Evolutionary conservation across 2,888 invertebrate genomes (phyloP).

Genomic region (Gymnosoma rotundatum): DNA sequence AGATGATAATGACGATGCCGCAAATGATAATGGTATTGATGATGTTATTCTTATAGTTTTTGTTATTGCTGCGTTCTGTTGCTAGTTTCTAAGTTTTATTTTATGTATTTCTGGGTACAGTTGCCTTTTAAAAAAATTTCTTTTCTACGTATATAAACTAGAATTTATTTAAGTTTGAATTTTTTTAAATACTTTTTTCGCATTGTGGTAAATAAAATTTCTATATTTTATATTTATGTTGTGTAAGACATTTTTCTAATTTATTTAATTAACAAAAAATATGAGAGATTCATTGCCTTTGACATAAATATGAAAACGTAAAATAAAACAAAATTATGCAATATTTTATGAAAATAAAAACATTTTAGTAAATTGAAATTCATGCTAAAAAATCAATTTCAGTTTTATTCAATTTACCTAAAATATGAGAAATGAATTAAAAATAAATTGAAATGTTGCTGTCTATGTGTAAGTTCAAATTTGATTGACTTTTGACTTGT

Average conservation of each 20-base stretch:
- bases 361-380: constrained; percentile 29
- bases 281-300: constrained; percentile 20
- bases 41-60: neutral
- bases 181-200: neutral
- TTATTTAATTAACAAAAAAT: constrained; percentile 29
- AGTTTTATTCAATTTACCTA: neutral
- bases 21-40: neutral
- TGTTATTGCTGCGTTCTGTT: constrained; percentile 1
- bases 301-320: neutral
- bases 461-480: neutral
- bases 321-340: neutral
- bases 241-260: neutral
- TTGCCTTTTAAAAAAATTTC: constrained; percentile 14
- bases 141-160: constrained; percentile 6
- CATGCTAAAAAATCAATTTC: neutral
- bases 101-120: constrained; percentile 32
- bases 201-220: neutral
- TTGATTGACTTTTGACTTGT: constrained; percentile 34
- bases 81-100: constrained; percentile 7
- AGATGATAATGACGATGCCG: constrained; percentile 22
- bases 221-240: neutral
- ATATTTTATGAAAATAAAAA: neutral
- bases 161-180: neutral
- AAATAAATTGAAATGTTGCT: neutral
- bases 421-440: neutral